These are phyloP conservation scores for Hemicentrotus pulcherrimus DNA, from an alignment of 35 echinoderm and acorn worm species.

Conservation along the genomic window DNA sequence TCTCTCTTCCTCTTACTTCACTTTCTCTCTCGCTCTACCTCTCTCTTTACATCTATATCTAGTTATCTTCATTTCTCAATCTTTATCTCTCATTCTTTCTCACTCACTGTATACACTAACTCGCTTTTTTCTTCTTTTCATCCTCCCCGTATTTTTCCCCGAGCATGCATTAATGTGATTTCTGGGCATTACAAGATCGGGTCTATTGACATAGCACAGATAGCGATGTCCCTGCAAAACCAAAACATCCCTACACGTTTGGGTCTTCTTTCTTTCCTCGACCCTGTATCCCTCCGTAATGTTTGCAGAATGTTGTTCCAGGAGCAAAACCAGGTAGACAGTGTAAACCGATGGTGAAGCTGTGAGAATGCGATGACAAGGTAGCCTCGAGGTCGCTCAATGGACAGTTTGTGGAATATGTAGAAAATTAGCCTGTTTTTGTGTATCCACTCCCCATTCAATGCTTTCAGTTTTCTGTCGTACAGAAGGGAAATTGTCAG, in stretches of 20 bases:
- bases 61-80: background rate
- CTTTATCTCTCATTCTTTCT: background rate
- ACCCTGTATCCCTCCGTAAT: background rate
- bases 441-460: background rate
- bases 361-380: background rate
- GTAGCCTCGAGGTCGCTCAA: background rate
- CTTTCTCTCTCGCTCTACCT: background rate
- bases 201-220: constrained; percentile 11
- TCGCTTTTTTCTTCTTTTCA: background rate
- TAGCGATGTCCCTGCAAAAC: background rate
- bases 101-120: background rate
- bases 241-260: background rate
- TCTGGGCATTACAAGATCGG: constrained; percentile 1
- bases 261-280: background rate
- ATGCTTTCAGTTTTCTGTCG: background rate
- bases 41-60: background rate
- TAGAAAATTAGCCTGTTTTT: background rate
- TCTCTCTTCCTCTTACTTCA: no score
- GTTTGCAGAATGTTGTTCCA: background rate
- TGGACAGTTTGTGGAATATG: background rate
- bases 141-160: background rate
- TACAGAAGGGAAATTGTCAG: no score
- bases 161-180: background rate
- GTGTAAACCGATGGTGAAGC: background rate
- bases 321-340: background rate